phyloP scores from a whole-genome alignment of 2,797 vertebrate genomes.

The Peromyscus aztecus region DNA sequence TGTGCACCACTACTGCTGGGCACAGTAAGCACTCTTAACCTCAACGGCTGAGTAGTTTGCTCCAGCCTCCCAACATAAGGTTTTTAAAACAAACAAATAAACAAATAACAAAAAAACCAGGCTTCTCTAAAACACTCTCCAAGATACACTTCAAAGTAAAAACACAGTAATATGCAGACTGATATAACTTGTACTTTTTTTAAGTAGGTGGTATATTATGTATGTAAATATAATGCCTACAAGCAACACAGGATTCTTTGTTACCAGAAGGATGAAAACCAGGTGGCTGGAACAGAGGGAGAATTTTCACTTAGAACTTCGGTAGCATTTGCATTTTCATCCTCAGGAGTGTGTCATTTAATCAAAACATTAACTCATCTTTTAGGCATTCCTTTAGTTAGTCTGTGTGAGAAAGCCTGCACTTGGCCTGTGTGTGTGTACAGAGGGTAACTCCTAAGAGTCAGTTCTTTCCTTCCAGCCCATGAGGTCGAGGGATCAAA shows the following conservation, averaged over 20 bases:
- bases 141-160: slow-evolving; percentile 12
- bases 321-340: slow-evolving; percentile 45
- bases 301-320: background rate
- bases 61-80: background rate
- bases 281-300: background rate
- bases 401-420: background rate
- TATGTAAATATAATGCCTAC: slow-evolving; percentile 1
- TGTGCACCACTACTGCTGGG: background rate
- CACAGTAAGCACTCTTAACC: background rate
- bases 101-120: background rate
- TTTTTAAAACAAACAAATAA: background rate
- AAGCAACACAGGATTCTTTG: slow-evolving; percentile 37
- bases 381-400: background rate
- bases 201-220: slow-evolving; percentile 18
- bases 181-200: background rate
- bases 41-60: background rate
- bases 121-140: slow-evolving; percentile 46
- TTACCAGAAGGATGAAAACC: background rate
- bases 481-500: background rate
- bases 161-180: background rate
- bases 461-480: background rate
- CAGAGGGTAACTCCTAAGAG: background rate
- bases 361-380: slow-evolving; percentile 7
- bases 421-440: background rate
- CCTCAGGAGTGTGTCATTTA: background rate